Base-by-base conservation (phyloP, 1,140 invertebrate species). In the Myzus persicae region DNA sequence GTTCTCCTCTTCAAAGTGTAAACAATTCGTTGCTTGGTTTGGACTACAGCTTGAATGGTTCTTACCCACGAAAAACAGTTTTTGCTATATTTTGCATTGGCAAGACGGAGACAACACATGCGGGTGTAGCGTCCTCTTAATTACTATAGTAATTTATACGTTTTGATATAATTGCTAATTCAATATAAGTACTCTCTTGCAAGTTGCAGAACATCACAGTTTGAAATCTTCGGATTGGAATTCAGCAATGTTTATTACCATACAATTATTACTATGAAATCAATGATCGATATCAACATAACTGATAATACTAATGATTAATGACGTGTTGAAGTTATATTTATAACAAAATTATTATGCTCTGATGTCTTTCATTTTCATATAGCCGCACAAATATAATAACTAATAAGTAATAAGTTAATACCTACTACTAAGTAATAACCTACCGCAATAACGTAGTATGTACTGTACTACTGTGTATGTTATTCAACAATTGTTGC, bases 191-290 rank as follows among this genome's bases (percentile, higher is more conserved):
- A 76, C 31, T 18, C n/a, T 18, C 18, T n/a, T 76, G n/a, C 14
- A 48, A 18, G 18, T n/a, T 76, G n/a, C 14, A 48, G 11, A 48
- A 18, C 11, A 76, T 36, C n/a, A 76, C 59, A 76, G 14, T 76
- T 76, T n/a, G 1, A 76, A 76, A n/a, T n/a, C 59, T 76, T 18
- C 14, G n/a, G 18, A 24, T 5, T 18, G 59, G 59, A n/a, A 76
- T n/a, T 76, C n/a, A n/a, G 14, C 14, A 76, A 76, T 76, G n/a
- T 36, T n/a, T n/a, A 18, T 76, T 76, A 76, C n/a, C 59, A n/a
- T 76, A 76, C 31, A n/a, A n/a, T 76, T 76, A 76, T n/a, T 76
- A n/a, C 36, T 76, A 76, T 76, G 59, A 76, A 76, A 76, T 76
- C 59, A 76, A 76, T 6, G 59, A 76, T 36, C 11, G 18, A 76